These are phyloP conservation scores for Callyntrura sp. DNA, from an alignment of 2,888 invertebrate species.

Conservation along the genomic window DNA sequence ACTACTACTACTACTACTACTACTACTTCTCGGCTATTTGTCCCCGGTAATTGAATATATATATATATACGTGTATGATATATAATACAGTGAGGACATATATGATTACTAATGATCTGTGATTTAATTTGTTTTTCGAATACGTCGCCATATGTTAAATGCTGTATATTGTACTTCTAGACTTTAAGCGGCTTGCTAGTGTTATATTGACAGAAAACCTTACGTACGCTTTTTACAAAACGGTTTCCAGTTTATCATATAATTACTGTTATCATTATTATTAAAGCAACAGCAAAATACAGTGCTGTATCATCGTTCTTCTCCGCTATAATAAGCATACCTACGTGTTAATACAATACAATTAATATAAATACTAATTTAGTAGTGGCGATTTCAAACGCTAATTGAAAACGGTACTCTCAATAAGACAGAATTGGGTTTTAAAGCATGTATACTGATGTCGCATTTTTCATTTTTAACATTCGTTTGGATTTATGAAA, in stretches of 20 bases:
- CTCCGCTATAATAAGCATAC: constrained; percentile 31
- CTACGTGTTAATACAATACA: constrained; percentile 3
- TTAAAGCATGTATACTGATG: constrained; percentile 26
- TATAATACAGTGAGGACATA: constrained; percentile 56
- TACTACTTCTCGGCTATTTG: constrained; percentile 44
- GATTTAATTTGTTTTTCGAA: constrained; percentile 80
- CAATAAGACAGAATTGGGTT: background rate
- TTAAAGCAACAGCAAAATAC: constrained; percentile 16
- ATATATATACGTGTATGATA: constrained; percentile 18
- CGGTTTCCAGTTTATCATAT: constrained; percentile 58
- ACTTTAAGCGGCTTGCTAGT: constrained; percentile 68
- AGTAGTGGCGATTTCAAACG: background rate
- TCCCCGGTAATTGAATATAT: constrained; percentile 62
- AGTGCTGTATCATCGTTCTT: constrained; percentile 26
- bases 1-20: no score
- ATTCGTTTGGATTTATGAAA: constrained; percentile 4
- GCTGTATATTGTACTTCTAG: constrained; percentile 63
- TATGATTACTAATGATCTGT: constrained; percentile 82
- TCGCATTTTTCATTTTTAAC: constrained; percentile 43
- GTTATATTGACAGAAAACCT: constrained; percentile 68
- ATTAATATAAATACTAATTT: constrained; percentile 21
- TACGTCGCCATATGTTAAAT: constrained; percentile 70
- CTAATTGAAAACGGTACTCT: constrained; percentile 9
- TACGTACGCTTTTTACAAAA: constrained; percentile 64
- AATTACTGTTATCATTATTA: constrained; percentile 46